phyloP scores from a whole-genome alignment of 2,888 invertebrate genomes.

The Mylabris sibirica region DNA sequence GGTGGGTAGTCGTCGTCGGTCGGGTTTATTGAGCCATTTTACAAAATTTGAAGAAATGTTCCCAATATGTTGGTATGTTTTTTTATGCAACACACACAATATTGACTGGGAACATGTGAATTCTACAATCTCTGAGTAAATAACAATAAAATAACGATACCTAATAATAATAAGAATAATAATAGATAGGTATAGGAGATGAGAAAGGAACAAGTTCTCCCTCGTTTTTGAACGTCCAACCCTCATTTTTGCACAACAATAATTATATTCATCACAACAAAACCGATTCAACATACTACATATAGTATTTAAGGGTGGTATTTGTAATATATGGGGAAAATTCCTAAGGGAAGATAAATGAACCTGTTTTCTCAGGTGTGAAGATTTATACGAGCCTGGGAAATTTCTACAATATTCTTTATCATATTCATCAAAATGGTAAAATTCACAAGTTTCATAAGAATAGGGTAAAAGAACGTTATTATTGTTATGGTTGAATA shows the following conservation, averaged over 20 bases:
- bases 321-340: neutral
- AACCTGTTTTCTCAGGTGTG: constrained; percentile 11
- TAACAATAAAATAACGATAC: neutral
- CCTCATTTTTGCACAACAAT: constrained; percentile 13
- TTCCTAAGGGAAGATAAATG: constrained; percentile 11
- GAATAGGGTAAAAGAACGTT: neutral
- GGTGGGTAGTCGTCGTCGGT: neutral
- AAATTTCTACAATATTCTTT: neutral
- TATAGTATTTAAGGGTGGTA: constrained; percentile 11
- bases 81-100: no score
- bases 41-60: neutral
- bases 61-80: neutral
- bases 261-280: constrained; percentile 10
- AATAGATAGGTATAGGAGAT: neutral
- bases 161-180: no score
- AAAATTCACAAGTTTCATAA: constrained; percentile 7
- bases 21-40: neutral
- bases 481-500: neutral
- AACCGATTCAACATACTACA: constrained; percentile 1
- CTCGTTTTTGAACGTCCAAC: neutral
- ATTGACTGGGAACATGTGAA: no score
- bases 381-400: constrained; percentile 7
- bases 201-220: neutral
- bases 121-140: neutral
- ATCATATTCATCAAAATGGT: neutral